Percentiles rank a stretch among this genome's conserved stretches.
These are phyloP conservation scores for Brassicogethes aeneus DNA, from an alignment of 2,888 invertebrate species.

Conservation along the genomic window DNA sequence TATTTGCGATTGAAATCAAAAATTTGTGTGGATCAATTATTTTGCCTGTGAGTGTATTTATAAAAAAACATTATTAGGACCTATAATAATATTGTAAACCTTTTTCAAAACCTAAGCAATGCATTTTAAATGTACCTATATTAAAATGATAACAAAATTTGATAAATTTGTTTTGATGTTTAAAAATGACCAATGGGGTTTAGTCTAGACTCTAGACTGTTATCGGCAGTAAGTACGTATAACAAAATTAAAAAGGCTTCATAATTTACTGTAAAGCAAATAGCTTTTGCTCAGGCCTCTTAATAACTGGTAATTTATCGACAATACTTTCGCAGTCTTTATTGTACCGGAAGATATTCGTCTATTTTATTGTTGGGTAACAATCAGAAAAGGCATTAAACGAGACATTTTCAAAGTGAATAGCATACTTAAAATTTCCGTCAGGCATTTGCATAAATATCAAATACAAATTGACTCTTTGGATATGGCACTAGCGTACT, in stretches of 20 bases:
- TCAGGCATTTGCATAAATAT: slow-evolving; percentile 17
- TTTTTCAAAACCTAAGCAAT: too few relatives aligned
- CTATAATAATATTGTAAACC: too few relatives aligned
- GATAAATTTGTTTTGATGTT: background rate
- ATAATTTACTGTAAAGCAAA: background rate
- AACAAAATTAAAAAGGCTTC: background rate
- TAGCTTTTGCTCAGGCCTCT: background rate
- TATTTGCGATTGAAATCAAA: too few relatives aligned
- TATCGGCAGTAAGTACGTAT: background rate
- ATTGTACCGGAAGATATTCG: slow-evolving; percentile 1
- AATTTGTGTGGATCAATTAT: too few relatives aligned
- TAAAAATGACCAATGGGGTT: background rate
- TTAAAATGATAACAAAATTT: background rate
- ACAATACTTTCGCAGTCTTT: background rate
- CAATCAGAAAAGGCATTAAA: slow-evolving; percentile 3
- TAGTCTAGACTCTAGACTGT: background rate
- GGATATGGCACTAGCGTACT: slow-evolving; percentile 7
- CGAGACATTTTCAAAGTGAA: slow-evolving; percentile 5
- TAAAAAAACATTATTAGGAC: too few relatives aligned
- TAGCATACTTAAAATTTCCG: slow-evolving; percentile 6
- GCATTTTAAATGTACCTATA: too few relatives aligned
- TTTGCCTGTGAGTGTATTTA: too few relatives aligned
- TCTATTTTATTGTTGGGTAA: slow-evolving; percentile 2
- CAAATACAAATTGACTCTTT: slow-evolving; percentile 17
- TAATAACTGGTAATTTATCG: background rate